A percentile compares a stretch with the other conserved stretches of the same genome.
Evolutionary conservation across 2,113 vertebrate genomes (phyloP).

Genomic region (Dicentrarchus labrax): DNA sequence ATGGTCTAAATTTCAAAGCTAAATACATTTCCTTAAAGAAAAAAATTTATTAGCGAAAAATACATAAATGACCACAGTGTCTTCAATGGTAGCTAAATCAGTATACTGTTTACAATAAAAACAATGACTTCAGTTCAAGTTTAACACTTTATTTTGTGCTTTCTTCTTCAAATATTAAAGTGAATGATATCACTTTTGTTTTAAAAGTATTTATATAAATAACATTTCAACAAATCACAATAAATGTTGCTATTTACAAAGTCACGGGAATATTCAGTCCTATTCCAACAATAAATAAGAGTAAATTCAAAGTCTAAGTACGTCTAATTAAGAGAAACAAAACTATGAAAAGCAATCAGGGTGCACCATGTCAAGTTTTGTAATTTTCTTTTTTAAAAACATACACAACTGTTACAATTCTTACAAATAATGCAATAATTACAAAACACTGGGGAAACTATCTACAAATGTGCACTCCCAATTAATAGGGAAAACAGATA

Average conservation of each 20-base stretch:
- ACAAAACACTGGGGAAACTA: constrained; percentile 77
- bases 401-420: constrained; percentile 75
- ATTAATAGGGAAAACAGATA: constrained; percentile 64
- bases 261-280: constrained; percentile 69
- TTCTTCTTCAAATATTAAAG: constrained; percentile 76
- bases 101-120: constrained; percentile 4
- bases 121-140: constrained; percentile 45
- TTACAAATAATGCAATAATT: constrained; percentile 72
- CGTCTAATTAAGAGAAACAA: constrained; percentile 75
- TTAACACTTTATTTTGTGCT: constrained; percentile 82
- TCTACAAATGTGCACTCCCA: constrained; percentile 85
- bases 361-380: constrained; percentile 80
- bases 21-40: too few relatives aligned
- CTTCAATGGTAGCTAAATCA: neutral
- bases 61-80: neutral
- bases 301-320: constrained; percentile 79
- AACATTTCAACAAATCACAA: constrained; percentile 83
- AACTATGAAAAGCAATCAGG: constrained; percentile 80
- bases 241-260: constrained; percentile 82
- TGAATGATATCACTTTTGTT: constrained; percentile 76
- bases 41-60: neutral
- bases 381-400: too few relatives aligned
- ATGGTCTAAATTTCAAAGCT: too few relatives aligned
- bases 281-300: constrained; percentile 85
- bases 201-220: constrained; percentile 84